Conservation (phyloP, 2,113 vertebrate species). For the Lates calcarifer region DNA sequence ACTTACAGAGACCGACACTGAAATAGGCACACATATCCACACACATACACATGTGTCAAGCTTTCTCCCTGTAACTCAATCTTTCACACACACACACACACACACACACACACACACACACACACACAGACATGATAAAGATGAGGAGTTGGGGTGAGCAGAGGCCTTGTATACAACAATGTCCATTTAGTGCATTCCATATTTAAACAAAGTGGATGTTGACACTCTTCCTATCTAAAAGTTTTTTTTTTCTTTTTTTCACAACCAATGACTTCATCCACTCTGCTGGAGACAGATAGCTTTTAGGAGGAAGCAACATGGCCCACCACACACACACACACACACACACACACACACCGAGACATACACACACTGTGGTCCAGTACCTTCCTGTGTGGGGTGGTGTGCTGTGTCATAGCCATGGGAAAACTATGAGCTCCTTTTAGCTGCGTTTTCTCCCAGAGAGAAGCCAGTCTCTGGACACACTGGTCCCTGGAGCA, state of each 20-base stretch:
- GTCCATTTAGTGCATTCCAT: constrained; percentile 43
- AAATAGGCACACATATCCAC: neutral
- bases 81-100: neutral
- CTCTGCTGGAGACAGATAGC: constrained; percentile 35
- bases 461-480: constrained; percentile 87
- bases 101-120: neutral
- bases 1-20: constrained; percentile 26
- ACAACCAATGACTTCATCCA: constrained; percentile 52
- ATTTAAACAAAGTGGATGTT: constrained; percentile 63
- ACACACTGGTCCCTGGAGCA: constrained; percentile 85
- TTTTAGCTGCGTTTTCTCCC: constrained; percentile 90
- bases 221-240: constrained; percentile 3
- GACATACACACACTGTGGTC: constrained; percentile 3
- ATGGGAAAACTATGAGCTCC: constrained; percentile 90
- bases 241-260: neutral
- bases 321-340: neutral
- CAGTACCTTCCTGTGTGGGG: constrained; percentile 91
- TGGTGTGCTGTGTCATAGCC: constrained; percentile 89
- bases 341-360: neutral
- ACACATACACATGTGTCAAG: neutral
- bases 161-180: constrained; percentile 56
- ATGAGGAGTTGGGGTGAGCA: constrained; percentile 3
- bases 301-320: constrained; percentile 21
- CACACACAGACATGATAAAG: constrained; percentile 25
- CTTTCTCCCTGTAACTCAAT: constrained; percentile 6